Evolutionary conservation across 2,797 vertebrate genomes (phyloP).

Genomic region (Adelosebastes latens): DNA sequence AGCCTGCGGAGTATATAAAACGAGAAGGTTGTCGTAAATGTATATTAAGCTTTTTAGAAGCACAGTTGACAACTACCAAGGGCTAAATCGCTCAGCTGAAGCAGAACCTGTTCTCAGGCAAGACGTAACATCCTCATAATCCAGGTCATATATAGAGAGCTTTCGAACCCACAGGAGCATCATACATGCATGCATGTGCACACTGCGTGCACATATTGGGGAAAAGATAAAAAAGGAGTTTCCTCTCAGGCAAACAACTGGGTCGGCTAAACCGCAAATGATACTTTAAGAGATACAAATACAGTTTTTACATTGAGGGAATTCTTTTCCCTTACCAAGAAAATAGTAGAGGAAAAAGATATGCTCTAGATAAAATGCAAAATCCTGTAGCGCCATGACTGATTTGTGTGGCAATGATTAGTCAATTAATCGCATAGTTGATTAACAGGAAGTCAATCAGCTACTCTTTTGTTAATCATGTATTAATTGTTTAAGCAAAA

Average conservation of each 20-base stretch:
- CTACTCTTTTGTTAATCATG: neutral
- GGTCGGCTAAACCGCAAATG: neutral
- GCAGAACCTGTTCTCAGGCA: conserved; percentile 68
- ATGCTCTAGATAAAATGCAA: neutral
- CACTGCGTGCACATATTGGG: neutral
- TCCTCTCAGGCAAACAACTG: conserved; percentile 26
- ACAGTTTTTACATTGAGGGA: neutral
- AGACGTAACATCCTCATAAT: conserved; percentile 56
- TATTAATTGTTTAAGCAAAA: neutral
- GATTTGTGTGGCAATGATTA: neutral
- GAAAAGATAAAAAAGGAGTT: conserved; percentile 20
- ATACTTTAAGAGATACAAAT: conserved; percentile 36
- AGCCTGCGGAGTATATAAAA: conserved; percentile 72
- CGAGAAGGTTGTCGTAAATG: conserved; percentile 73
- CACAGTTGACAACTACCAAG: conserved; percentile 70
- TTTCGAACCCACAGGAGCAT: conserved; percentile 37
- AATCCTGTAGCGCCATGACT: neutral
- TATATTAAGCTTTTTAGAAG: conserved; percentile 79
- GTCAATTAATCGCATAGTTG: neutral
- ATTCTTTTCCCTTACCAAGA: neutral
- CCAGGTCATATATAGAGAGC: conserved; percentile 59
- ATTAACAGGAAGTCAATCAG: neutral
- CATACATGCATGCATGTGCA: conserved; percentile 37
- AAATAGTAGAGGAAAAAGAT: neutral
- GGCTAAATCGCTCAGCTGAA: conserved; percentile 77